Base-by-base conservation (phyloP, 2,113 vertebrate genomes). In the Quiscalus mexicanus region DNA sequence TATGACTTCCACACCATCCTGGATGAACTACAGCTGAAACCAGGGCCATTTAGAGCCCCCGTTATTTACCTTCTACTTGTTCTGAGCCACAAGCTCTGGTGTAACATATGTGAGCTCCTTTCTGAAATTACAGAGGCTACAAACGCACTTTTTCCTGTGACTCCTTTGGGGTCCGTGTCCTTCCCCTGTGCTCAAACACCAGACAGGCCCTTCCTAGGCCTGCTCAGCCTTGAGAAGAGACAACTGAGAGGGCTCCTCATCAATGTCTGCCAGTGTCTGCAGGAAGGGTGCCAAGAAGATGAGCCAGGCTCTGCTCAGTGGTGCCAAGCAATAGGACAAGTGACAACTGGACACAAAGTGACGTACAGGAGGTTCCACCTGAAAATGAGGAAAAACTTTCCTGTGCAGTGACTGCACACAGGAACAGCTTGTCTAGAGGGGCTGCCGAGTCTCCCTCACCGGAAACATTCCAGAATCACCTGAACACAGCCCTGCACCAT, bases 21-120 rank as follows among this genome's bases (percentile, higher is more conserved):
- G 2, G 17, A 41, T 10, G 14, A 77, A 28, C 12, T 12, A 47
- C 1, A 62, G 15, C 25, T 15, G 10, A 15, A 45, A 12, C 11
- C 7, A 2, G 10, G 10, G 19, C 3, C 0, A 0, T 35, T 56
- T 23, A 10, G 65, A 73, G 22, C 11, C 9, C 8, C 3, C 24
- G 55, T 59, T 52, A 41, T 47, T 24, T 35, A 13, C 16, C 13
- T 21, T 27, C 33, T 62, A 14, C 3, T 22, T 37, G 24, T 84
- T 60, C 4, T 5, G 15, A 58, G 68, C 11, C 42, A 15, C 16
- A 19, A 21, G 27, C 41, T 52, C 42, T 69, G 11, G 27, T 67
- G 30, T 12, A 37, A 37, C 41, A 17, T 1, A 22, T 18, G 3
- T 2, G 1, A 47, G 2, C 8, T 58, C 33, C 22, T 28, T 45